Base-by-base conservation (phyloP, 2,888 invertebrate genomes). In the Elysia crispata region DNA sequence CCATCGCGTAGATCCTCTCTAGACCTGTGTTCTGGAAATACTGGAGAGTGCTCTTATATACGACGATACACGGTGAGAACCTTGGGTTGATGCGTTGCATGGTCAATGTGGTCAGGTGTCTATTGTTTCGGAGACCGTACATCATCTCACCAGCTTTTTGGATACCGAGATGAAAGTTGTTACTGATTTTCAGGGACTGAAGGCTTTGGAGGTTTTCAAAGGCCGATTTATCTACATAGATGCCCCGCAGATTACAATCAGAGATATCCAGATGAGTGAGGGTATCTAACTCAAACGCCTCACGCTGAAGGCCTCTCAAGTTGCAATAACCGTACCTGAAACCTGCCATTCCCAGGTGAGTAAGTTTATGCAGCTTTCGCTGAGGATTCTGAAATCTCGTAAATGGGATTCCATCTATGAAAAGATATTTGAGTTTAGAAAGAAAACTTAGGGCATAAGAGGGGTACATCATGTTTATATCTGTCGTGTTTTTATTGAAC, bases 1-100 rank as follows among this genome's bases (percentile, higher is more conserved):
- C 25, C 69, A 28, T 57, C 18, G 78, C 81, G 13, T 80, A 74
- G 25, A 83, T 83, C 25, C 13, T 30, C 57, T 80, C 69, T 60
- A 83, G 50, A 33, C 77, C 54, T 8, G 80, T 80, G 73, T 72
- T 23, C 1, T 1, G 3, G 18, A 79, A 79, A 49, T 79, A 57
- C 28, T 30, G 30, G 8, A 79, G 49, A 8, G 70, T 79, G n/a
- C 69, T 15, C 8, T 30, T 57, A 23, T 41, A 75, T 1, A 79
- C n/a, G n/a, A 79, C 69, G 6, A 69, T 75, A 30, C 79, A 79
- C 0, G 79, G 69, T 18, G 57, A 33, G 28, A 75, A 79, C 6
- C 79, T 66, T 1, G 33, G 25, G 8, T 33, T 64, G 30, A 79
- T 60, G 23, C 49, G 33, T n/a, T 60, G 69, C 74, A 79, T 75